A percentile compares a stretch with the other conserved stretches of the same genome.
phyloP scores from a whole-genome alignment of 2,888 invertebrate genomes.

The Oscheius sp. region DNA sequence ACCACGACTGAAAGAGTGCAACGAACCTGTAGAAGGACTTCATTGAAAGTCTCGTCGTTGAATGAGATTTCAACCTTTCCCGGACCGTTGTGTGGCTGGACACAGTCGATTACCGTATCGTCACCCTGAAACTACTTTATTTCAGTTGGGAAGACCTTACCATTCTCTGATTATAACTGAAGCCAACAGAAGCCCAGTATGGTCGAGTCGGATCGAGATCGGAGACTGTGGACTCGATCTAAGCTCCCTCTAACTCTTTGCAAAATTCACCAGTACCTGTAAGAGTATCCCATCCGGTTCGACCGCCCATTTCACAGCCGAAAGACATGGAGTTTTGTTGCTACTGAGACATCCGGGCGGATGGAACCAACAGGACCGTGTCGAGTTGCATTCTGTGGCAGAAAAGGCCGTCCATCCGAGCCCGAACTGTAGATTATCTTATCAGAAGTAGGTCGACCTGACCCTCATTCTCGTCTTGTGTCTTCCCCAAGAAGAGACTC shows the following conservation, averaged over 20 bases:
- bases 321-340: constrained; percentile 43
- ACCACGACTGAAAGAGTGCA: not conserved
- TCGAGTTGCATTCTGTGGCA: constrained; percentile 56
- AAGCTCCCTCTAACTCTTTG: constrained; percentile 9
- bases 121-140: constrained; percentile 45
- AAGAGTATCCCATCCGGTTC: constrained; percentile 54
- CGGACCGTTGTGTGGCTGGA: constrained; percentile 48
- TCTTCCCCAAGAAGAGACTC: not conserved
- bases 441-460: constrained; percentile 19
- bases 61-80: constrained; percentile 58
- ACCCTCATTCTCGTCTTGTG: not conserved
- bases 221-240: constrained; percentile 49
- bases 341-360: constrained; percentile 49
- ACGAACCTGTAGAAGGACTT: constrained; percentile 52
- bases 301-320: constrained; percentile 60
- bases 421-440: constrained; percentile 28
- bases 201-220: constrained; percentile 56
- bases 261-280: constrained; percentile 39
- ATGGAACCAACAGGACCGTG: constrained; percentile 60
- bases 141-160: constrained; percentile 32
- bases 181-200: constrained; percentile 55
- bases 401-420: constrained; percentile 32
- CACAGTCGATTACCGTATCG: constrained; percentile 62
- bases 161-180: constrained; percentile 63
- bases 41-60: constrained; percentile 62